These are phyloP conservation scores for Oncorhynchus masou DNA, from an alignment of 2,113 vertebrate species.

Conservation along the genomic window DNA sequence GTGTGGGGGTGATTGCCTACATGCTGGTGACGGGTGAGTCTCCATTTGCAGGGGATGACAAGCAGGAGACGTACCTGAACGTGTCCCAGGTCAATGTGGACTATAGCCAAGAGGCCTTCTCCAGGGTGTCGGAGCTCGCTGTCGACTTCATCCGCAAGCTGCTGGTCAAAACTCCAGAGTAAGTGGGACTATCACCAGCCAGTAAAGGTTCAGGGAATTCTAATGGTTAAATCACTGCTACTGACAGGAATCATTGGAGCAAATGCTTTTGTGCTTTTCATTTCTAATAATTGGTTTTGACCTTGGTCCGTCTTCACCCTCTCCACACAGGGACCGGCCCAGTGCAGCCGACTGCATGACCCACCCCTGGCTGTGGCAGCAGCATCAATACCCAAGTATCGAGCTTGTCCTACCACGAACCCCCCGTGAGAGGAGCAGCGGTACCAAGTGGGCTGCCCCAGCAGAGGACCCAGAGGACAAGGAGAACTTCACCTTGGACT, in stretches of 20 bases:
- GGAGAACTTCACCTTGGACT: constrained; percentile 86
- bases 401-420: constrained; percentile 59
- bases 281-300: too few species aligned
- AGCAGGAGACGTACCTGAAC: constrained; percentile 96
- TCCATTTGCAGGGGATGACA: constrained; percentile 88
- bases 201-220: too few species aligned
- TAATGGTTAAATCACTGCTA: too few species aligned
- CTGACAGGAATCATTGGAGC: too few species aligned
- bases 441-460: constrained; percentile 70
- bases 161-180: constrained; percentile 91
- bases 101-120: constrained; percentile 86
- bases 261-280: too few species aligned
- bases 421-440: constrained; percentile 70
- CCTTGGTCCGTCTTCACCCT: background rate
- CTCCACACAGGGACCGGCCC: constrained; percentile 79
- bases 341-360: constrained; percentile 86
- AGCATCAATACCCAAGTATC: constrained; percentile 53
- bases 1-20: constrained; percentile 90
- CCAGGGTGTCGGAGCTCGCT: constrained; percentile 85
- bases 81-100: constrained; percentile 96
- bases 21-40: constrained; percentile 94
- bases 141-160: constrained; percentile 92
- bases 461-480: constrained; percentile 84
- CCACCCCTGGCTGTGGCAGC: constrained; percentile 86
- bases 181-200: constrained; percentile 63